phyloP scores from a whole-genome alignment of 2,888 invertebrate genomes.

The Anthophora plumipes region DNA sequence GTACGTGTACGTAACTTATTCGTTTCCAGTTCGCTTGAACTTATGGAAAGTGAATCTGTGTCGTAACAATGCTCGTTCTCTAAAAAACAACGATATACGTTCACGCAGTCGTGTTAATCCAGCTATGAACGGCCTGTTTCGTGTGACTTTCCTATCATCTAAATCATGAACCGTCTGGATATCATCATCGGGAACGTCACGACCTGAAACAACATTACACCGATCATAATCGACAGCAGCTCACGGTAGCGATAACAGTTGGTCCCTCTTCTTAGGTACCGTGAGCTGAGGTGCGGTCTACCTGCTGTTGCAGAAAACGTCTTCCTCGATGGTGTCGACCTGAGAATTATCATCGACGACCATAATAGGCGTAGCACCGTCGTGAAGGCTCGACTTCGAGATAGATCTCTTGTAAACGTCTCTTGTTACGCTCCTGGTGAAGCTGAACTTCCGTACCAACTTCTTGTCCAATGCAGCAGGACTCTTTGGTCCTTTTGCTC shows the following conservation, averaged over 20 bases:
- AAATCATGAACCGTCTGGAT: constrained; percentile 64
- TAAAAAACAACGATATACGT: constrained; percentile 22
- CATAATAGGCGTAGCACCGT: constrained; percentile 86
- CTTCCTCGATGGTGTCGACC: constrained; percentile 80
- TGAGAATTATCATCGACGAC: constrained; percentile 84
- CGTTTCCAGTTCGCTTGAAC: not conserved
- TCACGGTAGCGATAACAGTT: constrained; percentile 79
- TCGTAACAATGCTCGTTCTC: not conserved
- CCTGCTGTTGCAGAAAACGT: constrained; percentile 81
- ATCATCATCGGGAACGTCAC: constrained; percentile 71
- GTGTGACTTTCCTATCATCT: constrained; percentile 42
- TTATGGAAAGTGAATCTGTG: not conserved
- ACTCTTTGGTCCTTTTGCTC: constrained; percentile 82
- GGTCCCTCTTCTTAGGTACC: constrained; percentile 77
- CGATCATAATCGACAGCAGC: constrained; percentile 65
- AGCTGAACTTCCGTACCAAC: constrained; percentile 86
- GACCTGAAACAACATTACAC: constrained; percentile 65
- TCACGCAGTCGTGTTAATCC: constrained; percentile 20
- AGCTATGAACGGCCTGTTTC: constrained; percentile 33
- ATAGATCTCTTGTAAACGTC: constrained; percentile 86
- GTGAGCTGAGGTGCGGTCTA: constrained; percentile 80
- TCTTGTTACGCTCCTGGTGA: constrained; percentile 86
- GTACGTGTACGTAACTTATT: too few species aligned
- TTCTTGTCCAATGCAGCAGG: constrained; percentile 85
- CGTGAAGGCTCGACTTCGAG: constrained; percentile 86